Conservation (phyloP, 2,113 vertebrate genomes). For the Dolichallabes microphthalmus region DNA sequence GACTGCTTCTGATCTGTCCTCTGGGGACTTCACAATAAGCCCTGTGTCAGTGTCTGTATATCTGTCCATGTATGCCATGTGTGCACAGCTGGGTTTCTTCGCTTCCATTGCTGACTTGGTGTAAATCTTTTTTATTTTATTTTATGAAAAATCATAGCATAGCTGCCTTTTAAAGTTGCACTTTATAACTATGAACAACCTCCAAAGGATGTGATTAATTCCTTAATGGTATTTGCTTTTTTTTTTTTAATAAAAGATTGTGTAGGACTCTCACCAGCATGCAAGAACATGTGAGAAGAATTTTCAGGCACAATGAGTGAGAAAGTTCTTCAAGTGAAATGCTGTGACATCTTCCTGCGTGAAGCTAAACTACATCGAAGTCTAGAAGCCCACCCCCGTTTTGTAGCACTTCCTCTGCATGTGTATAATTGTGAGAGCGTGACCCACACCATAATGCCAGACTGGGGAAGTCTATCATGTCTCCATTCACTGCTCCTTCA, state of each 20-base stretch:
- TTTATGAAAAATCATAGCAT: no score
- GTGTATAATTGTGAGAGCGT: slow-evolving; percentile 53
- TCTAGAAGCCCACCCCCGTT: slow-evolving; percentile 48
- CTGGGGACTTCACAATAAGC: slow-evolving; percentile 27
- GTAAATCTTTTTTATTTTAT: not conserved
- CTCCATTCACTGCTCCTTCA: slow-evolving; percentile 71
- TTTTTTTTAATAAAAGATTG: not conserved
- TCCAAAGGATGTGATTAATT: not conserved
- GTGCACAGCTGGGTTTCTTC: slow-evolving; percentile 37
- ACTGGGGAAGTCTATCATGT: slow-evolving; percentile 42
- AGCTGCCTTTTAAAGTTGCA: not conserved
- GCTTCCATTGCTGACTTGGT: slow-evolving; percentile 10
- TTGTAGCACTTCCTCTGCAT: slow-evolving; percentile 60
- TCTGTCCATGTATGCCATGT: slow-evolving; percentile 18
- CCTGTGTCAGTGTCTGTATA: slow-evolving; percentile 23
- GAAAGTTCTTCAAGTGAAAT: slow-evolving; percentile 42
- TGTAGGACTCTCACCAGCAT: slow-evolving; percentile 36
- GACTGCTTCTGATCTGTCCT: slow-evolving; percentile 47
- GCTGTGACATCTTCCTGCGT: slow-evolving; percentile 56
- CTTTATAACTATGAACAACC: not conserved
- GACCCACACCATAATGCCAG: slow-evolving; percentile 37
- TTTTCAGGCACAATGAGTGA: slow-evolving; percentile 46
- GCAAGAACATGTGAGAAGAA: slow-evolving; percentile 34
- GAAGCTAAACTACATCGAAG: slow-evolving; percentile 58
- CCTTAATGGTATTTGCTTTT: not conserved